Evolutionary conservation across 2,888 invertebrate genomes (phyloP).

Genomic region (Apodemia mormo): DNA sequence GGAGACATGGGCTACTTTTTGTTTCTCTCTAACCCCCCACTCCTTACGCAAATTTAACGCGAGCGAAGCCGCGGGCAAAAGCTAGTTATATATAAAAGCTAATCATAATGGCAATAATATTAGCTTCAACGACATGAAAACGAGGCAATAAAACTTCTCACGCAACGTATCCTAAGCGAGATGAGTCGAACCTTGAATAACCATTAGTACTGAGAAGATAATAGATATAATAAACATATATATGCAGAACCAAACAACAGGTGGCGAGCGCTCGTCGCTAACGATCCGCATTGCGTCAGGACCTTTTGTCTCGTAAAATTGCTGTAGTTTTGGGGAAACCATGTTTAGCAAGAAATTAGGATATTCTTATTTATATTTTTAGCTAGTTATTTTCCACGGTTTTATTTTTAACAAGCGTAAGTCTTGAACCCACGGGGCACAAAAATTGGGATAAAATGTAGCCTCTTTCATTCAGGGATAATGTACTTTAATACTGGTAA

Average conservation of each 20-base stretch:
- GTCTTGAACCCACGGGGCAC: too few relatives aligned
- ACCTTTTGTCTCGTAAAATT: conserved; percentile 43
- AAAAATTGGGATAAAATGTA: too few relatives aligned
- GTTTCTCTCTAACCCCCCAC: too few relatives aligned
- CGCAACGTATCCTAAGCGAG: not conserved
- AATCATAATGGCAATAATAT: too few relatives aligned
- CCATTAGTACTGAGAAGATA: not conserved
- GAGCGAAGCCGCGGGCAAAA: too few relatives aligned
- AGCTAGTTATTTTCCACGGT: too few relatives aligned
- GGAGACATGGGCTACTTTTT: too few relatives aligned
- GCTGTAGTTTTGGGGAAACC: conserved; percentile 28
- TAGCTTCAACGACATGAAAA: too few relatives aligned
- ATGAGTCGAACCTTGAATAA: not conserved
- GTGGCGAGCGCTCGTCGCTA: conserved; percentile 39
- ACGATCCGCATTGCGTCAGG: conserved; percentile 45
- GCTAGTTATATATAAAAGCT: too few relatives aligned
- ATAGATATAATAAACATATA: not conserved
- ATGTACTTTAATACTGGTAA: too few relatives aligned
- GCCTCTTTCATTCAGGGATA: too few relatives aligned
- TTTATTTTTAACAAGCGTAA: not conserved
- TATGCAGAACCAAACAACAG: conserved; percentile 40
- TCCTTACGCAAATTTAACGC: too few relatives aligned
- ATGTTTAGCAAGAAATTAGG: conserved; percentile 20
- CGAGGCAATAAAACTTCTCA: not conserved
- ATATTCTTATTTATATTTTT: not conserved